A percentile compares a stretch with the other conserved stretches of the same genome.
phyloP scores from a whole-genome alignment of 2,113 vertebrate genomes.

The Mobula hypostoma region DNA sequence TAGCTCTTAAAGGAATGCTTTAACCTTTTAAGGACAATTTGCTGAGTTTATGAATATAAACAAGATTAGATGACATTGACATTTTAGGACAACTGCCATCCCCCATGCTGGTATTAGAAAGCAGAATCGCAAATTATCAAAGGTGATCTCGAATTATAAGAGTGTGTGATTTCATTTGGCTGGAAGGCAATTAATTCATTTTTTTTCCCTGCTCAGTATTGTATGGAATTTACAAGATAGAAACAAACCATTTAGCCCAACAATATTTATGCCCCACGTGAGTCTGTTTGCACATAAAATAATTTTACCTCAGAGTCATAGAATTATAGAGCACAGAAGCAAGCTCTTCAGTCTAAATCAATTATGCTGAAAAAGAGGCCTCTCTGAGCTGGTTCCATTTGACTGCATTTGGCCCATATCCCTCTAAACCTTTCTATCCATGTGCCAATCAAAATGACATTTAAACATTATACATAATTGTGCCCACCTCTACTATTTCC shows the following conservation, averaged over 20 bases:
- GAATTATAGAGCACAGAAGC: no score
- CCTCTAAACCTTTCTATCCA: no score
- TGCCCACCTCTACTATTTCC: no score
- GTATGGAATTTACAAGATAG: background rate
- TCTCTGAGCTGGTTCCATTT: no score
- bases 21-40: background rate
- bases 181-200: background rate
- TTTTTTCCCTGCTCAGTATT: background rate
- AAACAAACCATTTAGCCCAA: background rate
- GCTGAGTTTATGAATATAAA: background rate
- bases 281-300: background rate
- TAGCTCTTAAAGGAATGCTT: background rate
- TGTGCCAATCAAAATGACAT: no score
- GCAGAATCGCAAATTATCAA: background rate
- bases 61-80: background rate
- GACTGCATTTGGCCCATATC: no score
- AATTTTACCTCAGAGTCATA: no score
- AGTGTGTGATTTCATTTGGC: background rate
- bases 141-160: background rate
- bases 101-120: background rate
- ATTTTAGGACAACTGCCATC: background rate
- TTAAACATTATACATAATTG: no score
- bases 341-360: no score
- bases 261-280: background rate
- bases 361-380: no score